Base-by-base conservation (phyloP, 2,113 vertebrate species). In the Carlito syrichta region DNA sequence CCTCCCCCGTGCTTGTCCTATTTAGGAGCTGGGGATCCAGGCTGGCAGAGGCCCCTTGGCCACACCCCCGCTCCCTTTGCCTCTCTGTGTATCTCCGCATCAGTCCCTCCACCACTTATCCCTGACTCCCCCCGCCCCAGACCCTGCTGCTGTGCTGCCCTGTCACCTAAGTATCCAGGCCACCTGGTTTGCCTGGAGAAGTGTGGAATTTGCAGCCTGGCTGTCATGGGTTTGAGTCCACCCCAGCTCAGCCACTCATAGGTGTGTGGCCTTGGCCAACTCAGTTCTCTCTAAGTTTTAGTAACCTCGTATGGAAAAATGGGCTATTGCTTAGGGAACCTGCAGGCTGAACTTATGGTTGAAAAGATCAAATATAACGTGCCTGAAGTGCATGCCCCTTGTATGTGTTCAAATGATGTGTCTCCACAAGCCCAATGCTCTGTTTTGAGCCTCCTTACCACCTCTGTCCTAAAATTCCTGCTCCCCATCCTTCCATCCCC, bases 11-110 rank as follows among this genome's bases (percentile, higher is more conserved):
- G 48, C 62, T 62, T 60, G 43, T 20, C 8, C 35, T 89, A 30
- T 27, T 92, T 40, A 78, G 83, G 63, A 81, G 14, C 48, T 45
- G 56, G 48, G 83, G 40, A 19, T 35, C 54, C 60, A 5, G 69
- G 69, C 6, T 0, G 3, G 60, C 60, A 76, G 63, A 38, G n/a
- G 19, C 27, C 30, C 30, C 40, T 79, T 10, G 40, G 30, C 89
- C 35, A 6, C 0, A 0, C 13, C 23, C 12, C 22, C 5, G 1
- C 22, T 3, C 19, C 35, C 11, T 60, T 54, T 1, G 23, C 45
- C 25, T 83, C 45, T 74, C 56, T 45, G 32, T 25, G 40, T 68
- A 10, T 22, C 13, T 45, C 85, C 6, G 16, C 7, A 19, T 63
- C 2, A 60, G 79, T 20, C 19, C 76, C 40, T n/a, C 76, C 2